Conservation (phyloP, 1,140 invertebrate species). For the Brachionus koreanus region DNA sequence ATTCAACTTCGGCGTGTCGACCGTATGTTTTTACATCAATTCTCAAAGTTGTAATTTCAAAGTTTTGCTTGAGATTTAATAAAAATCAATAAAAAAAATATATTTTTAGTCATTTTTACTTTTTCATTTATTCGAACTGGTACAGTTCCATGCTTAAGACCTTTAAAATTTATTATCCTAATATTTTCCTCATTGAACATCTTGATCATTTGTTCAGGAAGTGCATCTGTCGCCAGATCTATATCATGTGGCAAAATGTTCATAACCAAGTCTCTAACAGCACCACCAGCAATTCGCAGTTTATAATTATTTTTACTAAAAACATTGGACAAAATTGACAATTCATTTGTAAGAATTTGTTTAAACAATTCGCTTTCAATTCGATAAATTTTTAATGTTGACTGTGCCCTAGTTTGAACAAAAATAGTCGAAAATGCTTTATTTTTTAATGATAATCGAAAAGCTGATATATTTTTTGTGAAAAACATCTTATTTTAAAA, state of each 20-base stretch:
- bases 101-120: not conserved
- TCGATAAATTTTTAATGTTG: not conserved
- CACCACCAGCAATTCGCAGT: constrained; percentile 89
- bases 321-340: not conserved
- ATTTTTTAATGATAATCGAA: not conserved
- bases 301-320: constrained; percentile 53
- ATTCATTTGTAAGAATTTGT: constrained; percentile 26
- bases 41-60: constrained; percentile 75
- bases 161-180: constrained; percentile 84
- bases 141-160: constrained; percentile 95
- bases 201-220: constrained; percentile 69
- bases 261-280: constrained; percentile 83
- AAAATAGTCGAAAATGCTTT: not conserved
- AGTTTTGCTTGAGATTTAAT: constrained; percentile 59
- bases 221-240: constrained; percentile 95
- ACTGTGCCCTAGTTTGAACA: not conserved
- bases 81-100: not conserved
- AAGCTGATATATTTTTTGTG: not conserved
- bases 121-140: constrained; percentile 87
- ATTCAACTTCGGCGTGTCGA: constrained; percentile 86
- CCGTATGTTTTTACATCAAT: constrained; percentile 90
- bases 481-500: not conserved
- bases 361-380: not conserved
- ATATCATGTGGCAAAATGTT: constrained; percentile 78
- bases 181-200: constrained; percentile 57